A percentile compares a stretch with the other conserved stretches of the same genome.
phyloP scores from a whole-genome alignment of 2,888 invertebrate genomes.

The Ophion costatus region DNA sequence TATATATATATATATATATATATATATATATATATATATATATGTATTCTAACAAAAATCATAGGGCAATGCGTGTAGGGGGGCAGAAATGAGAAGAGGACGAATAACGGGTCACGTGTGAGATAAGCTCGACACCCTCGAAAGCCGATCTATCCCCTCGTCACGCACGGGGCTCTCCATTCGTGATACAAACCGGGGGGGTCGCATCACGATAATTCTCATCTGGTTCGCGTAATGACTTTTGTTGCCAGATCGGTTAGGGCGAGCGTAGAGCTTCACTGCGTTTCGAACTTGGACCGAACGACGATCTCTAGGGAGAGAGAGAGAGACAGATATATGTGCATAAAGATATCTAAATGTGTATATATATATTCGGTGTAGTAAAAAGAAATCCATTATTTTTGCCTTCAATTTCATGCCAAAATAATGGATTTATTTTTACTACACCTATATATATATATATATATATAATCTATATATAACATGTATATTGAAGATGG shows the following conservation, averaged over 20 bases:
- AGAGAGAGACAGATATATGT: too few species aligned
- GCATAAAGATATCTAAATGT: too few species aligned
- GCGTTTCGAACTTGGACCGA: conserved; percentile 40
- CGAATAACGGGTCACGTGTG: conserved; percentile 54
- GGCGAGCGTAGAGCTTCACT: conserved; percentile 28
- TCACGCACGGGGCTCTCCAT: conserved; percentile 3
- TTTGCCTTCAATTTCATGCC: too few species aligned
- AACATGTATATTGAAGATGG: conserved; percentile 21
- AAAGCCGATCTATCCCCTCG: conserved; percentile 50
- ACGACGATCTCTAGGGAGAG: conserved; percentile 41
- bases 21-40: not conserved
- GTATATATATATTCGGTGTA: conserved; percentile 18
- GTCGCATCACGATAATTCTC: conserved; percentile 50
- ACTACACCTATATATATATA: too few species aligned
- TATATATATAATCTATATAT: too few species aligned
- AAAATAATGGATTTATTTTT: too few species aligned
- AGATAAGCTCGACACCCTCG: conserved; percentile 68
- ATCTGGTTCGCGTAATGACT: conserved; percentile 34
- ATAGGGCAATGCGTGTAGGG: conserved; percentile 17
- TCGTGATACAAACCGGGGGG: conserved; percentile 13
- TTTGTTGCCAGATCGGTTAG: conserved; percentile 12
- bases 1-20: too few species aligned
- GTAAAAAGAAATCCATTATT: too few species aligned
- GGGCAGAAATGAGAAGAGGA: not conserved
- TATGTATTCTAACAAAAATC: conserved; percentile 21